phyloP scores from a whole-genome alignment of 2,888 invertebrate genomes.

The Caenorhabditis sinica region DNA sequence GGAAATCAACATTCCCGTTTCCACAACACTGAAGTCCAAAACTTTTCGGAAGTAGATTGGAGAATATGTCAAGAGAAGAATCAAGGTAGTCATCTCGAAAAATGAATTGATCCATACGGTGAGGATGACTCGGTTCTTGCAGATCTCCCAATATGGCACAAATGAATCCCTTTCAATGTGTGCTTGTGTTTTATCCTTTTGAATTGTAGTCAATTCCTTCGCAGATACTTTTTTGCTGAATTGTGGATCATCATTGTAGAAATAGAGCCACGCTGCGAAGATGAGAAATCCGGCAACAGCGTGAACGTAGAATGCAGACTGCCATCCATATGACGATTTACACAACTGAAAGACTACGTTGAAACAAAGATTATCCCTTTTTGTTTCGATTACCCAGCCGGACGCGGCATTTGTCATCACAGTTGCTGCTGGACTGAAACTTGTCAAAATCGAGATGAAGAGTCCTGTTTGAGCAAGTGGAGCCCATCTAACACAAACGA shows the following conservation, averaged over 20 bases:
- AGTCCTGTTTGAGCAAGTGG: slow-evolving; percentile 78
- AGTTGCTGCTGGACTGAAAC: slow-evolving; percentile 78
- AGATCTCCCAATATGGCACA: slow-evolving; percentile 79
- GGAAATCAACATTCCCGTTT: slow-evolving; percentile 72
- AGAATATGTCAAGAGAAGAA: slow-evolving; percentile 79
- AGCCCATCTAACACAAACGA: slow-evolving; percentile 79
- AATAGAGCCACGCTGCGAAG: slow-evolving; percentile 70
- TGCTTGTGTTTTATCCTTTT: slow-evolving; percentile 77
- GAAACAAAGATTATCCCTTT: slow-evolving; percentile 25
- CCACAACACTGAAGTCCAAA: slow-evolving; percentile 72
- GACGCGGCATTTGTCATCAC: slow-evolving; percentile 78
- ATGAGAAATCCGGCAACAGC: slow-evolving; percentile 62
- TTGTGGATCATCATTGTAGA: slow-evolving; percentile 76
- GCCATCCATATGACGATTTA: slow-evolving; percentile 76
- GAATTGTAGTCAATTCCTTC: slow-evolving; percentile 75
- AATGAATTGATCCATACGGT: slow-evolving; percentile 80
- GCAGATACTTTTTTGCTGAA: slow-evolving; percentile 59
- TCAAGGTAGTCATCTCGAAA: slow-evolving; percentile 79
- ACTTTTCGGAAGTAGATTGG: slow-evolving; percentile 79
- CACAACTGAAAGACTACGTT: slow-evolving; percentile 68
- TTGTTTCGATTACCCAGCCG: slow-evolving; percentile 71
- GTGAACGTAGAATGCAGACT: slow-evolving; percentile 80
- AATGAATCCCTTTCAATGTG: slow-evolving; percentile 79
- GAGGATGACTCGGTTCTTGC: slow-evolving; percentile 76
- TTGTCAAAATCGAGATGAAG: slow-evolving; percentile 79